Conservation (phyloP, 2,113 vertebrate genomes). For the Colistium nudipinnis region DNA sequence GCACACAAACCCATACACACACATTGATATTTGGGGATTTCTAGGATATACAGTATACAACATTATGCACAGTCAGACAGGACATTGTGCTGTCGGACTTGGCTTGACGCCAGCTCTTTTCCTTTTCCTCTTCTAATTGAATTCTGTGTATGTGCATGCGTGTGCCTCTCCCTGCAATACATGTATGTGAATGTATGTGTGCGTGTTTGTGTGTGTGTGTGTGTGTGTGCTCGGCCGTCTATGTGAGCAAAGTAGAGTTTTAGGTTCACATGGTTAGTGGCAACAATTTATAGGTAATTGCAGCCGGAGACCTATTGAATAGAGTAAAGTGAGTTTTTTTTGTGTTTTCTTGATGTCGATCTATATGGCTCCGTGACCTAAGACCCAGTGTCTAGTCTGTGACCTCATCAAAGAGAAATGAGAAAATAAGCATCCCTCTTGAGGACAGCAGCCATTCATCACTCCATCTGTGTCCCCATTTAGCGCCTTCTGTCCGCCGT, state of each 20-base stretch:
- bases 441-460: constrained; percentile 76
- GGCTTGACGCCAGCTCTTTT: constrained; percentile 27
- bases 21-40: constrained; percentile 51
- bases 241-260: constrained; percentile 49
- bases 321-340: constrained; percentile 72
- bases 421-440: constrained; percentile 74
- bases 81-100: constrained; percentile 18
- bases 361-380: constrained; percentile 64
- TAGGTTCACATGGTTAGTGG: constrained; percentile 59
- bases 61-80: constrained; percentile 30
- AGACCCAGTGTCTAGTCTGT: constrained; percentile 70
- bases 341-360: constrained; percentile 69
- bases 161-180: not conserved
- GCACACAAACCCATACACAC: constrained; percentile 52
- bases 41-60: constrained; percentile 46
- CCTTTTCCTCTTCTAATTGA: constrained; percentile 18
- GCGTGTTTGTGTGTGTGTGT: not conserved
- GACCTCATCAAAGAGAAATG: constrained; percentile 77
- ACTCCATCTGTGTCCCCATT: constrained; percentile 73
- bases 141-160: constrained; percentile 12
- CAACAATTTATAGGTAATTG: constrained; percentile 72
- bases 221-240: constrained; percentile 10
- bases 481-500: constrained; percentile 62
- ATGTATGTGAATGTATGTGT: too few species aligned
- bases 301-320: constrained; percentile 70